Percentiles rank a stretch among this genome's conserved stretches.
phyloP scores from a whole-genome alignment of 2,888 invertebrate species.

The Melanostoma scalare region DNA sequence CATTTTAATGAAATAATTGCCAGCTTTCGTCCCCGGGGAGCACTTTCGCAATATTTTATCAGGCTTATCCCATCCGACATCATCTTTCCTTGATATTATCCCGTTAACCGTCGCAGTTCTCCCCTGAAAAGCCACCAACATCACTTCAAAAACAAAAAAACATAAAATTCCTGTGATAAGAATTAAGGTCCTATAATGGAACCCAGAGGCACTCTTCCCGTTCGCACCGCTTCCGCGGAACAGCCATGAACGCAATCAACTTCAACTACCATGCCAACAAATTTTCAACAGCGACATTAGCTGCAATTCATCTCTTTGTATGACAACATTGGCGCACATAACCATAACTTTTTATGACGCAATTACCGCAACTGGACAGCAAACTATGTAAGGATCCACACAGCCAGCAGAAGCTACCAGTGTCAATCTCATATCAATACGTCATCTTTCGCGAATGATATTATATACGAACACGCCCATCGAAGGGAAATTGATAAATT shows the following conservation, averaged over 20 bases:
- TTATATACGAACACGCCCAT: conserved; percentile 64
- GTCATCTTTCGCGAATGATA: conserved; percentile 68
- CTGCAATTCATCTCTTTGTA: conserved; percentile 59
- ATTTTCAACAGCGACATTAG: conserved; percentile 14
- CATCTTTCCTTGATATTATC: conserved; percentile 40
- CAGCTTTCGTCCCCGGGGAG: conserved; percentile 9
- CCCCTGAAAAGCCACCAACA: conserved; percentile 30
- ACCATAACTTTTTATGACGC: conserved; percentile 70
- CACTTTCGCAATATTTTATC: conserved; percentile 13
- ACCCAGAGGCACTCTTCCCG: conserved; percentile 56
- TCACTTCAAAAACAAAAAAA: conserved; percentile 16
- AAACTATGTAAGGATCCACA: neutral
- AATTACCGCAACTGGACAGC: conserved; percentile 53
- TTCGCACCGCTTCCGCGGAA: conserved; percentile 4
- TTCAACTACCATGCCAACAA: conserved; percentile 6
- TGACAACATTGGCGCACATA: conserved; percentile 68
- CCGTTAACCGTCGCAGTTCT: conserved; percentile 41
- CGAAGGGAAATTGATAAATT: conserved; percentile 68
- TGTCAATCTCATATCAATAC: conserved; percentile 71
- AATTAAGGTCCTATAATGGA: conserved; percentile 46
- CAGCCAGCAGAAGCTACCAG: conserved; percentile 24
- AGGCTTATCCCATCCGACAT: conserved; percentile 43
- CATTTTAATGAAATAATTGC: conserved; percentile 45
- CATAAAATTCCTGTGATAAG: conserved; percentile 18
- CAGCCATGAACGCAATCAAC: conserved; percentile 35